A percentile compares a stretch with the other conserved stretches of the same genome.
Evolutionary conservation across 92 coral and sea anemone genomes (phyloP).

Genomic region (Blastomussa wellsi): DNA sequence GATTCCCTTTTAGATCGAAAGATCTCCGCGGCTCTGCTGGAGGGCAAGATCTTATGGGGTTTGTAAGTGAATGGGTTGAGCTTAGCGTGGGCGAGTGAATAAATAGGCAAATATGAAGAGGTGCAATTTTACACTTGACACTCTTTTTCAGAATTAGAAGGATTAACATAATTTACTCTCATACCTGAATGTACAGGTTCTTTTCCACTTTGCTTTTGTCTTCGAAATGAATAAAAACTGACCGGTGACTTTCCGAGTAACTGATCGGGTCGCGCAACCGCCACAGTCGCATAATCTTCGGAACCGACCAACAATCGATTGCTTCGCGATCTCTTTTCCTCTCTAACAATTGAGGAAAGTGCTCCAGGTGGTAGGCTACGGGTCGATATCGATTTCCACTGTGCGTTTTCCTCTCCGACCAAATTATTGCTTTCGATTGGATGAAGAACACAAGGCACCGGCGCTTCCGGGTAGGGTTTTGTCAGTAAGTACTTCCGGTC

Average conservation of each 20-base stretch:
- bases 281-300: constrained; percentile 79
- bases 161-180: not conserved
- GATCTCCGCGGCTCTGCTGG: too few relatives aligned
- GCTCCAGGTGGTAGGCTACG: constrained; percentile 68
- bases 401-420: constrained; percentile 35
- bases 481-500: constrained; percentile 85
- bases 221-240: constrained; percentile 79
- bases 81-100: too few relatives aligned
- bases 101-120: too few relatives aligned
- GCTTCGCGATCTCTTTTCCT: constrained; percentile 72
- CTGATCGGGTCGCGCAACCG: constrained; percentile 81
- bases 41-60: too few relatives aligned
- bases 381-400: constrained; percentile 82
- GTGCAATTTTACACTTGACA: not conserved
- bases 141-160: not conserved
- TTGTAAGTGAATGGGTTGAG: too few relatives aligned
- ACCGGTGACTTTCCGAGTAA: constrained; percentile 78
- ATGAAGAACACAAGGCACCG: constrained; percentile 85
- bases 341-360: constrained; percentile 61
- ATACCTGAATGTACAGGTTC: constrained; percentile 11
- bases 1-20: too few relatives aligned
- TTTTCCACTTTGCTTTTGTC: constrained; percentile 24
- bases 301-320: constrained; percentile 82
- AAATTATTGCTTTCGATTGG: constrained; percentile 68
- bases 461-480: constrained; percentile 85